These are phyloP conservation scores for Chloroceryle inda DNA, from an alignment of 2,797 vertebrate genomes.

Conservation along the genomic window DNA sequence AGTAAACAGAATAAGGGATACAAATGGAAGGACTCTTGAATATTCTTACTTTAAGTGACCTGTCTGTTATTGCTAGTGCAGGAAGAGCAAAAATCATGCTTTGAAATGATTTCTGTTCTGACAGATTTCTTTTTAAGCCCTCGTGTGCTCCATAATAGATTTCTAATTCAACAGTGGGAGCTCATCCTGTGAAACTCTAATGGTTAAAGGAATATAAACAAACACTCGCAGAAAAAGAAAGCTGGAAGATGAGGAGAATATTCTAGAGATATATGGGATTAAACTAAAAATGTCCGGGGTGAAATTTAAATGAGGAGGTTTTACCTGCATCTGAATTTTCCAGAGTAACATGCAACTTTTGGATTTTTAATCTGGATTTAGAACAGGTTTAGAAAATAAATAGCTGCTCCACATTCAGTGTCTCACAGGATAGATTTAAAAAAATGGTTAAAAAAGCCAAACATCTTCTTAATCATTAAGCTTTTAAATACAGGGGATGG, in stretches of 20 bases:
- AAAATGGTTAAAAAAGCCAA: not conserved
- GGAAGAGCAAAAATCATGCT: not conserved
- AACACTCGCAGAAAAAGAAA: not conserved
- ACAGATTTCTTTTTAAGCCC: not conserved
- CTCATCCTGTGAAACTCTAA: conserved; percentile 6
- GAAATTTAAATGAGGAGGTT: not conserved
- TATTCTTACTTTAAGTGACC: not conserved
- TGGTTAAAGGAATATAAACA: conserved; percentile 2
- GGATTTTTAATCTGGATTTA: not conserved
- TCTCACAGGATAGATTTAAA: not conserved
- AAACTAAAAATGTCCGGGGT: not conserved
- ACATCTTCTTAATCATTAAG: not conserved
- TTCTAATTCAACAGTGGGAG: conserved; percentile 18
- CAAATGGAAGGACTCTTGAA: not conserved
- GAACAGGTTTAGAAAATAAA: not conserved
- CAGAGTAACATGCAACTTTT: not conserved
- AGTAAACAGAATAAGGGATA: not conserved
- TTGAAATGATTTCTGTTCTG: not conserved
- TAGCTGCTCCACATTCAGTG: not conserved
- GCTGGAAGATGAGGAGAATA: not conserved
- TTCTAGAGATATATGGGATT: not conserved
- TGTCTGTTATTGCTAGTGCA: not conserved
- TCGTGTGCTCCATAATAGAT: not conserved
- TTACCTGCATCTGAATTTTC: not conserved
- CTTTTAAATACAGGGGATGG: not conserved